phyloP scores from a whole-genome alignment of 2,888 invertebrate genomes.

The Eupelmus urozonus region DNA sequence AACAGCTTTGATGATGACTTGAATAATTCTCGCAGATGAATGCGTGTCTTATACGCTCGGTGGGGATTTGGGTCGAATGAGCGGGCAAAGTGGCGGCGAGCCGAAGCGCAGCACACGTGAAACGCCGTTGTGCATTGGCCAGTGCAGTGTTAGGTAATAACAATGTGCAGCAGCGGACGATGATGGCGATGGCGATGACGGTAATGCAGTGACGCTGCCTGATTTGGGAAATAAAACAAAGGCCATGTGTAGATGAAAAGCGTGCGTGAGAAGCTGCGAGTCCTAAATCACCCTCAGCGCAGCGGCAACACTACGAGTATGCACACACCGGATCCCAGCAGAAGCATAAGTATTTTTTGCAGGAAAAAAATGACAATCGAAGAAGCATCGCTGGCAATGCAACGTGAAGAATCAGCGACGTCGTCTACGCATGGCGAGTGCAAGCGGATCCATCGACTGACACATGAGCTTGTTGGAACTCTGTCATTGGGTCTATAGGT shows the following conservation, averaged over 20 bases:
- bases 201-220: not conserved
- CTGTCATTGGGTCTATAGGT: slow-evolving; percentile 12
- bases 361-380: not conserved
- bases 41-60: not conserved
- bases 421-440: too few species aligned
- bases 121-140: too few species aligned
- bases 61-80: not conserved
- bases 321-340: too few species aligned
- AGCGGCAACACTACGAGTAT: not conserved
- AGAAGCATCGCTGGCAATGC: too few species aligned
- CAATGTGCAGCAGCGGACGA: not conserved
- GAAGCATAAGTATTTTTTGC: not conserved
- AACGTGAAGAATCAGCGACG: too few species aligned
- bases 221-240: slow-evolving; percentile 4
- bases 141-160: too few species aligned
- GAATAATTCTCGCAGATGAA: slow-evolving; percentile 9
- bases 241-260: slow-evolving; percentile 33
- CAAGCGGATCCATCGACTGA: too few species aligned
- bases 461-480: not conserved
- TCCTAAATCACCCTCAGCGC: slow-evolving; percentile 1
- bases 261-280: too few species aligned
- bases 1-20: slow-evolving; percentile 25
- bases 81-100: slow-evolving; percentile 4
- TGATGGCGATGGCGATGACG: not conserved
- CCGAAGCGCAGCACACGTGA: not conserved